These are phyloP conservation scores for Doris montereyensis DNA, from an alignment of 2,888 invertebrate species.

Conservation along the genomic window DNA sequence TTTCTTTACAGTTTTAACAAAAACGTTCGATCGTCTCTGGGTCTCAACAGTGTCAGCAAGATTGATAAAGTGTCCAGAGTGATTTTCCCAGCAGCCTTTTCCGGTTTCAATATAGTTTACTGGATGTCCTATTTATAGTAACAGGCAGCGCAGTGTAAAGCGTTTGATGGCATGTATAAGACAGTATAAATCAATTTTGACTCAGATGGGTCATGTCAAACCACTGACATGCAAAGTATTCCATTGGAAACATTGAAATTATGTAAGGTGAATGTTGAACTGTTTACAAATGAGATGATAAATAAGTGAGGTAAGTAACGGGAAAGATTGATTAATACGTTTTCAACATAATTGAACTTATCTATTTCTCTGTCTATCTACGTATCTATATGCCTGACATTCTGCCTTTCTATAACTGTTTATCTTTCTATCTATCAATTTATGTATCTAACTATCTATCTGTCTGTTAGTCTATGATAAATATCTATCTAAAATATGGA, in stretches of 20 bases:
- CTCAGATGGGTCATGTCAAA: no score
- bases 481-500: no score
- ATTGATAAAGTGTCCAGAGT: slow-evolving; percentile 86
- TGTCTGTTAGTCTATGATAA: slow-evolving; percentile 2
- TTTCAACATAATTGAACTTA: neutral
- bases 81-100: slow-evolving; percentile 88
- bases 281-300: no score
- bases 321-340: no score
- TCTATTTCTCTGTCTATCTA: neutral
- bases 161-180: no score
- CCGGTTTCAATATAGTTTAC: slow-evolving; percentile 88
- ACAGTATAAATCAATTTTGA: no score
- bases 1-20: slow-evolving; percentile 43
- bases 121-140: slow-evolving; percentile 77
- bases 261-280: no score
- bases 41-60: slow-evolving; percentile 82
- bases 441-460: slow-evolving; percentile 17
- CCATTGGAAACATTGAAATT: no score
- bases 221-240: no score
- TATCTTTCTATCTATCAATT: slow-evolving; percentile 17
- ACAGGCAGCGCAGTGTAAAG: neutral
- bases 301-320: no score
- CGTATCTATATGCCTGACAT: neutral
- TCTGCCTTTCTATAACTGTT: slow-evolving; percentile 3
- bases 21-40: slow-evolving; percentile 50